A percentile compares a stretch with the other conserved stretches of the same genome.
Evolutionary conservation across 2,113 vertebrate species (phyloP).

Genomic region (Lepisosteus oculatus): DNA sequence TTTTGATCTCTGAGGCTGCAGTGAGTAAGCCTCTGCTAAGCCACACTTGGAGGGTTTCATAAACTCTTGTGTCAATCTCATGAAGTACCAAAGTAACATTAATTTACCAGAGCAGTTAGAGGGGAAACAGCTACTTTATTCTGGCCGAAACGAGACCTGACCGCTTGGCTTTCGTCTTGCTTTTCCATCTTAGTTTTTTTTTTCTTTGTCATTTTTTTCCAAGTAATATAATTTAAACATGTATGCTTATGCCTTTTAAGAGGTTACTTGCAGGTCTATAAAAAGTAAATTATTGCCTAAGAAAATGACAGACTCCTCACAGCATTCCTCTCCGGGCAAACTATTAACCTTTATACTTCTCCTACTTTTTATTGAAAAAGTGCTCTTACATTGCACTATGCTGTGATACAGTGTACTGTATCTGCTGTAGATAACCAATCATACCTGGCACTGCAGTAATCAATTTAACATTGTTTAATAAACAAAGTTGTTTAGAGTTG

Average conservation of each 20-base stretch:
- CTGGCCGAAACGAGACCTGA: slow-evolving; percentile 25
- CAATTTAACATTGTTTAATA: too few relatives aligned
- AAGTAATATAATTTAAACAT: neutral
- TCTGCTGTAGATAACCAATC: too few relatives aligned
- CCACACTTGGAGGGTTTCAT: slow-evolving; percentile 43
- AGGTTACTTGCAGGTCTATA: neutral
- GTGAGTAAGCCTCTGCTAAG: slow-evolving; percentile 33
- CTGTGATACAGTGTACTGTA: too few relatives aligned
- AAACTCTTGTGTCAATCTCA: slow-evolving; percentile 47
- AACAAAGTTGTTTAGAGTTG: too few relatives aligned
- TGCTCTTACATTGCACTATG: neutral
- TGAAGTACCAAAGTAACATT: slow-evolving; percentile 47
- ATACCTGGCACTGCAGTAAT: too few relatives aligned
- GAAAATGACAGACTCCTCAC: neutral
- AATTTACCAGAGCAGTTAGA: slow-evolving; percentile 45
- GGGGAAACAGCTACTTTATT: slow-evolving; percentile 40
- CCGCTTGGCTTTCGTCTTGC: slow-evolving; percentile 15
- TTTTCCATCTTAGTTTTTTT: slow-evolving; percentile 42
- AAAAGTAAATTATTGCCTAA: neutral
- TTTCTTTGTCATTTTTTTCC: slow-evolving; percentile 10
- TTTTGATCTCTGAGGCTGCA: slow-evolving; percentile 33
- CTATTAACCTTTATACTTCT: neutral
- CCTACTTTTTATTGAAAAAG: neutral
- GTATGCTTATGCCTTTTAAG: neutral
- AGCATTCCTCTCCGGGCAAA: neutral